Conservation (phyloP, 1,140 invertebrate species). For the Caenorhabditis remanei region DNA sequence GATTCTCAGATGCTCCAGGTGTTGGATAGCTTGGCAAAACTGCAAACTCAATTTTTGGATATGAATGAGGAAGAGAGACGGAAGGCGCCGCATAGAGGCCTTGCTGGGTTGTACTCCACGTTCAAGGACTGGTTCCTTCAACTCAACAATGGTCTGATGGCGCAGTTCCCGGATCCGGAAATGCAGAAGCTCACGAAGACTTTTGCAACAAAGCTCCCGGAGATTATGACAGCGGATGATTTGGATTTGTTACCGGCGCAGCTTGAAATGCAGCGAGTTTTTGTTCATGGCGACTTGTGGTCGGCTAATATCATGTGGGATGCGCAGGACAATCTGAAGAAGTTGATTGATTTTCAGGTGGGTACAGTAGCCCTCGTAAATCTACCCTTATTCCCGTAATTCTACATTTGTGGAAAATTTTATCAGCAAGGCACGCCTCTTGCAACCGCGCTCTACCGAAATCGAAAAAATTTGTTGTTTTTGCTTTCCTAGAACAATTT, state of each 20-base stretch:
- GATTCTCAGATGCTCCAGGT: constrained; percentile 7
- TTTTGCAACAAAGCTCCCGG: background rate
- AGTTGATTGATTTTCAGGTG: constrained; percentile 49
- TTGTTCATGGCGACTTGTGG: constrained; percentile 38
- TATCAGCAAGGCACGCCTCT: no score
- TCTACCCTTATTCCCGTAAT: no score
- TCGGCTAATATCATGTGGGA: constrained; percentile 44
- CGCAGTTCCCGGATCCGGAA: constrained; percentile 24
- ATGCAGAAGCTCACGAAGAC: constrained; percentile 5
- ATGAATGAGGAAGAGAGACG: background rate
- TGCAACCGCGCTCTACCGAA: no score
- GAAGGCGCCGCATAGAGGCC: background rate
- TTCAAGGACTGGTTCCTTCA: constrained; percentile 39
- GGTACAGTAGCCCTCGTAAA: no score
- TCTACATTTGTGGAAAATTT: no score
- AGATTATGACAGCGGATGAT: background rate
- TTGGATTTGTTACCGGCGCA: background rate
- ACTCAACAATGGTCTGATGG: constrained; percentile 11
- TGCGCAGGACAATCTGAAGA: background rate
- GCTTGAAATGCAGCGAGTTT: background rate
- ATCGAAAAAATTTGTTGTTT: no score
- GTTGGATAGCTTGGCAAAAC: background rate
- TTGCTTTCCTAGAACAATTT: no score
- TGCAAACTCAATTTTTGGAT: background rate
- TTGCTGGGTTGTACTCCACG: background rate